Conservation (phyloP, 2,113 vertebrate genomes). For the Lynx canadensis region DNA sequence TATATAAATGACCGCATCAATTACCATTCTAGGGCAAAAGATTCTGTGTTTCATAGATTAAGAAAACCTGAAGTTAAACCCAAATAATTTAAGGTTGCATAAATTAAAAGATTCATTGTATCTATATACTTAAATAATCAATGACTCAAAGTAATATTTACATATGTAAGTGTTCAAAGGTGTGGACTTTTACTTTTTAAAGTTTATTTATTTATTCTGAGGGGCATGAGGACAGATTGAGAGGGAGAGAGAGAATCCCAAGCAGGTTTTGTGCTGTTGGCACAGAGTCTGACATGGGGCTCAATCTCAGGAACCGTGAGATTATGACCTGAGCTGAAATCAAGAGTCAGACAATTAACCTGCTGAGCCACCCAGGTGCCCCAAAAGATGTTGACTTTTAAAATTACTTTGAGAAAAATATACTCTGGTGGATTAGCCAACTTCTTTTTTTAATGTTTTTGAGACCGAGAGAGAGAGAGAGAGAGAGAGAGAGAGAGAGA, state of each 20-base stretch:
- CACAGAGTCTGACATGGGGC: too few relatives aligned
- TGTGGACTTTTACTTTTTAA: background rate
- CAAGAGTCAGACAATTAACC: too few relatives aligned
- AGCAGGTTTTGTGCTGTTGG: too few relatives aligned
- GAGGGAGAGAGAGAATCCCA: too few relatives aligned
- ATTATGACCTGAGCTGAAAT: too few relatives aligned
- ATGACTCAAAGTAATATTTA: background rate
- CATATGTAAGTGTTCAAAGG: background rate
- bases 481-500: too few relatives aligned
- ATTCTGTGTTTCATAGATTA: background rate
- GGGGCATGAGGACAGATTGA: too few relatives aligned
- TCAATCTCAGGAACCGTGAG: too few relatives aligned
- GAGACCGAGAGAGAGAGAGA: too few relatives aligned
- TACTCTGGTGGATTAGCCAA: background rate
- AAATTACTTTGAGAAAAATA: slow-evolving; percentile 1
- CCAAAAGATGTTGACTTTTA: background rate
- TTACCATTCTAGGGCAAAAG: background rate
- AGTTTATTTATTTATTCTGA: too few relatives aligned
- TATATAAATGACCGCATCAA: slow-evolving; percentile 9
- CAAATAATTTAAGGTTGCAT: background rate
- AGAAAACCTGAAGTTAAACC: background rate
- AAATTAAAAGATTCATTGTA: background rate
- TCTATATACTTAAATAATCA: background rate
- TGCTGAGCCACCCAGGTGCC: too few relatives aligned
- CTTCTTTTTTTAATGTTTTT: background rate